Base-by-base conservation (phyloP, 1,140 invertebrate genomes). In the Delia radicum region DNA sequence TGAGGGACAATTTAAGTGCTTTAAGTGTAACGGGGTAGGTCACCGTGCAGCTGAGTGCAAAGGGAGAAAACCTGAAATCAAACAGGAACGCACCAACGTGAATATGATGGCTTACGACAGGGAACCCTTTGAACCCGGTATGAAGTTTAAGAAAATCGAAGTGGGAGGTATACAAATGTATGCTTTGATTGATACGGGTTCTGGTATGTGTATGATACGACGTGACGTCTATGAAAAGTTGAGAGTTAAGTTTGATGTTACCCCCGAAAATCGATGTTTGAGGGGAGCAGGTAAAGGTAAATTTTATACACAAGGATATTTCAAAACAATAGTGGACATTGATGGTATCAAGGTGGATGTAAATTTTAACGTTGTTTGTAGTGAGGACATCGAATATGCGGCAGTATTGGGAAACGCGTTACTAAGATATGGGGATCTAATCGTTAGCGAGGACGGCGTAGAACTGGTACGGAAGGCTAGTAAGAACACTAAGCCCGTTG, bases 351-450 rank as follows among this genome's bases (percentile, higher is more conserved):
- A 46, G n/a, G 0, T 73, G 12, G 24, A 24, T 15, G 33, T 73
- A 18, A 73, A 15, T 24, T 73, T 73, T n/a, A 21, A 73, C 26
- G 71, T 42, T 2, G 71, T n/a, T n/a, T n/a, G n/a, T n/a, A n/a
- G n/a, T n/a, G n/a, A n/a, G n/a, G n/a, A n/a, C n/a, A n/a, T n/a
- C n/a, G n/a, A n/a, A n/a, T n/a, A n/a, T n/a, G n/a, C n/a, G n/a
- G n/a, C n/a, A n/a, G n/a, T n/a, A n/a, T n/a, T n/a, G n/a, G n/a
- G n/a, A n/a, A n/a, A n/a, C n/a, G n/a, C n/a, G n/a, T n/a, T n/a
- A n/a, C n/a, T n/a, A n/a, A n/a, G n/a, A n/a, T n/a, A n/a, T n/a
- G n/a, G n/a, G n/a, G n/a, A n/a, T n/a, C n/a, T n/a, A n/a, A n/a
- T n/a, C n/a, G n/a, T n/a, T n/a, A n/a, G n/a, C n/a, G n/a, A n/a